Evolutionary conservation across 1,140 invertebrate species (phyloP).

Genomic region (Watersipora subatra): DNA sequence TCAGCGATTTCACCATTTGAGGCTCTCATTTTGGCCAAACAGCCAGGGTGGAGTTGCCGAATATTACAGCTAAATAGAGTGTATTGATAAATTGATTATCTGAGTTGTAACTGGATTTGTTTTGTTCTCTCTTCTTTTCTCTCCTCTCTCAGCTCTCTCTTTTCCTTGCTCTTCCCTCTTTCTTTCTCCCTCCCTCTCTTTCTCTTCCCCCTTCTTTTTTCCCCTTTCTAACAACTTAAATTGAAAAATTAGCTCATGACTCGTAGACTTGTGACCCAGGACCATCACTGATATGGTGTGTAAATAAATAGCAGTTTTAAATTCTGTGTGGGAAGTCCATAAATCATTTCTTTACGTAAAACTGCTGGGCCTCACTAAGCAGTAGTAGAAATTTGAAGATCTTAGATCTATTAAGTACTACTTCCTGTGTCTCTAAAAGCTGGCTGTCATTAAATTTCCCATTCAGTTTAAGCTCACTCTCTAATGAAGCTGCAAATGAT

Average conservation of each 20-base stretch:
- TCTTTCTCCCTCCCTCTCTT: neutral
- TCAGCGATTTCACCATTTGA: no score
- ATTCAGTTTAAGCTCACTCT: no score
- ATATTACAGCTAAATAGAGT: neutral
- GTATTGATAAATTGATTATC: neutral
- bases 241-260: neutral
- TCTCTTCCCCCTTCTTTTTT: neutral
- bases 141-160: neutral
- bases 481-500: no score
- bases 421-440: no score
- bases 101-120: neutral
- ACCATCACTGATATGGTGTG: constrained; percentile 1
- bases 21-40: no score
- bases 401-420: no score
- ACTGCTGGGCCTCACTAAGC: no score
- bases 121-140: neutral
- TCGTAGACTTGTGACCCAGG: neutral
- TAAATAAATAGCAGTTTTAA: neutral
- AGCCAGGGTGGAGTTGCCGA: no score
- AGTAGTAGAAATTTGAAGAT: no score
- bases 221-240: neutral
- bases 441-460: no score
- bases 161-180: neutral
- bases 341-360: no score
- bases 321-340: no score